Base-by-base conservation (phyloP, 2,888 invertebrate species). In the Lysandra bellargus region DNA sequence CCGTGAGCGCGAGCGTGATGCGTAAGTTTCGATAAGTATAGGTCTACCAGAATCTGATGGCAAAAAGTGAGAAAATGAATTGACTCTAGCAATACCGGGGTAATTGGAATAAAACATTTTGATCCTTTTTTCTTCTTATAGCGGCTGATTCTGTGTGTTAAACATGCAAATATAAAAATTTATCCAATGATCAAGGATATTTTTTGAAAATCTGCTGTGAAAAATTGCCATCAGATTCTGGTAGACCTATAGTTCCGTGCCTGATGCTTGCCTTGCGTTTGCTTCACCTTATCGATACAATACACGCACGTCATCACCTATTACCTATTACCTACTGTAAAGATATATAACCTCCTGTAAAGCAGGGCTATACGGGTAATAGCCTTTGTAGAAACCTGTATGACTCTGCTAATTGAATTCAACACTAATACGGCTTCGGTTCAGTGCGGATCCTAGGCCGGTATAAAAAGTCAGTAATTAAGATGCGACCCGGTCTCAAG, bases 1-100 rank as follows among this genome's bases (percentile, higher is more conserved):
- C 85, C 94, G 96, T 81, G 96, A 96, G 82, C 92, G 94, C 85
- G 95, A 96, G 83, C 92, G 95, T 85, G 95, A 96, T 87, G 94
- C 95, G 96, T 96, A 95, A 95, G 95, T 81, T 78, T 78, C 73
- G 74, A 80, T 79, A 74, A 79, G 78, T 80, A 23, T 23, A 23
- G 23, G 23, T 23, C 23, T 23, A 23, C 23, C 23, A 23, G 23
- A 23, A 23, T 23, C 23, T 23, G 23, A 23, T 23, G 23, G 23
- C 23, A 23, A 23, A 23, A 23, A 23, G 23, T 23, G 23, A 23
- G 23, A 23, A 23, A 23, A 23, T 23, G 23, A 23, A 23, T 23
- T 23, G 23, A 23, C 23, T 23, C 23, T 23, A 23, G 23, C 23
- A 23, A 23, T 23, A 23, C 23, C 23, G 23, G 23, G 23, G 23